Evolutionary conservation across 1,140 invertebrate species (phyloP), one percentile per base, ranked within the genome.

Genomic region (Colletes gigas): DNA sequence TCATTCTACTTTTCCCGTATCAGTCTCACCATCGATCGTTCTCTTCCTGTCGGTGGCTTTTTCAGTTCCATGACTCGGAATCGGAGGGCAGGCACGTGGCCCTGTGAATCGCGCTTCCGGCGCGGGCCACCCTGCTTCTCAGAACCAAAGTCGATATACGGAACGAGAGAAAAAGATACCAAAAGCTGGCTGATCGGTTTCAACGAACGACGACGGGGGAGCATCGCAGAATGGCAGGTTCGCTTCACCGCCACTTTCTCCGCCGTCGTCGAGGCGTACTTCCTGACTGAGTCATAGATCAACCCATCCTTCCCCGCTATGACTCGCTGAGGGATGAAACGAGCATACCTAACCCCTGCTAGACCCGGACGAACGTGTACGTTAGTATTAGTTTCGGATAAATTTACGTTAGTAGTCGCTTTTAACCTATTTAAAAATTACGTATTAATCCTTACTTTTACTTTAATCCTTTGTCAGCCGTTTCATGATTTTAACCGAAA

Each of bases 211-310:
- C 30, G 30, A 30, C 30, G 30, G 30, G 30, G 80, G 82, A 67
- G 59, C 68, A 81, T 81, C 73, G 62, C 54, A 30, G 77, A 68
- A 52, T 69, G 78, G 78, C 81, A 83, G 78, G 88, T 83, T 88
- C 83, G 79, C 86, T 89, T 75, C 71, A 55, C 81, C 83, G 75
- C 39, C 80, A 83, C 86, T 76, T 74, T 78, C 74, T 82, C 80
- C 80, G 67, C 67, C 77, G 73, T 72, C 73, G 81, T 69, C 66
- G 90, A 81, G 73, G 71, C 78, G 83, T 83, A 85, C 88, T 91
- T 91, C 89, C 90, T 85, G 87, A 84, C 81, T 91, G 90, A 91
- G 82, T 91, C 90, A 91, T 89, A 89, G 89, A 91, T 90, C 88
- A 85, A 76, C 81, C 78, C 84, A 82, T 84, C 87, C 87, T 71